Percentiles rank a stretch among this genome's conserved stretches.
phyloP scores from a whole-genome alignment of 2,888 invertebrate species.

The Psococerastis gibbosa region DNA sequence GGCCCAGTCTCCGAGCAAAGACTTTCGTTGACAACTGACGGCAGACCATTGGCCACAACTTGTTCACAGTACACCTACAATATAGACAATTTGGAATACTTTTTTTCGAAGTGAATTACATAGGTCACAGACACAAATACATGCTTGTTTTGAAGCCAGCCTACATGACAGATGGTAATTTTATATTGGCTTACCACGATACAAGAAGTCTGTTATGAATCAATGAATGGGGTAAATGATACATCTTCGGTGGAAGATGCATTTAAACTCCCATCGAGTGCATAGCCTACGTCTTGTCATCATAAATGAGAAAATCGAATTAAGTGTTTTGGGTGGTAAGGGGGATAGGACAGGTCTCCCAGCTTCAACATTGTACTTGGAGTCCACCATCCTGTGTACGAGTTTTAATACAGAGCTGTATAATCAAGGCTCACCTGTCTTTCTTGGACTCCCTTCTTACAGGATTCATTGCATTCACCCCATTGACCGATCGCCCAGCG shows the following conservation, averaged over 20 bases:
- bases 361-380: neutral
- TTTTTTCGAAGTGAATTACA: too few relatives aligned
- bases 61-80: constrained; percentile 55
- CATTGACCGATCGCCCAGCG: constrained; percentile 63
- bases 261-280: too few relatives aligned
- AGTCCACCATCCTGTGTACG: constrained; percentile 1
- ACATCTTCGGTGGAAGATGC: too few relatives aligned
- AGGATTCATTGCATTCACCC: constrained; percentile 64
- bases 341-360: too few relatives aligned
- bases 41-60: constrained; percentile 48
- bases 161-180: too few relatives aligned
- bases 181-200: too few relatives aligned
- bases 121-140: constrained; percentile 20
- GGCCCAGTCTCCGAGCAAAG: constrained; percentile 50
- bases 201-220: too few relatives aligned
- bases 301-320: too few relatives aligned
- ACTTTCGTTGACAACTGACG: constrained; percentile 51
- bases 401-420: constrained; percentile 18
- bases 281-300: too few relatives aligned
- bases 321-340: too few relatives aligned
- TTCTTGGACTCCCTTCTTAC: constrained; percentile 53
- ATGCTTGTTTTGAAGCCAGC: constrained; percentile 16
- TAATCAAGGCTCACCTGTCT: constrained; percentile 33
- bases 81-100: too few relatives aligned
- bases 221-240: too few relatives aligned